A percentile compares a stretch with the other conserved stretches of the same genome.
These are phyloP conservation scores for Caranx ignobilis DNA, from an alignment of 2,113 vertebrate species.

Conservation along the genomic window DNA sequence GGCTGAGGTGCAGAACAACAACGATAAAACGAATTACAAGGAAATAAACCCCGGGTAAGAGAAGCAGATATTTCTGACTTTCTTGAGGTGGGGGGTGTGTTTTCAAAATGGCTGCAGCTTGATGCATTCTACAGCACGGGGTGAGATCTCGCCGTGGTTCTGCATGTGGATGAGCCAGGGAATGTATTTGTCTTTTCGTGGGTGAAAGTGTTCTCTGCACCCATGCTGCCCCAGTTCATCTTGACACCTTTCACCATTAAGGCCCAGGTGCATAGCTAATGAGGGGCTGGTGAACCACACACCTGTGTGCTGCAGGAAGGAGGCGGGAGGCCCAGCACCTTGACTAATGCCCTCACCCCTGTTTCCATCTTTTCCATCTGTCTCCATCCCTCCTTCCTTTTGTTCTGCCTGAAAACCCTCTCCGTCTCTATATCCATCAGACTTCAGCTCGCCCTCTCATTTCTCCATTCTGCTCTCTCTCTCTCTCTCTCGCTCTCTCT, in stretches of 20 bases:
- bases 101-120: conserved; percentile 39
- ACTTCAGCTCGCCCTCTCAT: conserved; percentile 43
- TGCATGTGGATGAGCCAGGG: background rate
- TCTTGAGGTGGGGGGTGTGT: background rate
- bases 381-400: conserved; percentile 57
- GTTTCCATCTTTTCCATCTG: conserved; percentile 57
- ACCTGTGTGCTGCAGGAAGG: conserved; percentile 64
- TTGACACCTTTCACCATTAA: conserved; percentile 54
- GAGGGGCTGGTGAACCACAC: conserved; percentile 67
- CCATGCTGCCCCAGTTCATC: conserved; percentile 50
- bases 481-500: conserved; percentile 36
- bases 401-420: conserved; percentile 61
- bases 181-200: conserved; percentile 18
- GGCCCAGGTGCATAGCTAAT: conserved; percentile 74
- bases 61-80: conserved; percentile 62
- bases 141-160: conserved; percentile 11
- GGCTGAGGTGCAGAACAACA: conserved; percentile 78
- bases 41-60: conserved; percentile 78
- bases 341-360: conserved; percentile 68
- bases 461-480: conserved; percentile 38
- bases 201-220: conserved; percentile 34
- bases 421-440: conserved; percentile 55
- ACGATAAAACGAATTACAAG: conserved; percentile 79
- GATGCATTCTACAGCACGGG: background rate
- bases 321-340: conserved; percentile 56